Evolutionary conservation across 2,888 invertebrate species (phyloP).

Genomic region (Acanthopleura granulata): DNA sequence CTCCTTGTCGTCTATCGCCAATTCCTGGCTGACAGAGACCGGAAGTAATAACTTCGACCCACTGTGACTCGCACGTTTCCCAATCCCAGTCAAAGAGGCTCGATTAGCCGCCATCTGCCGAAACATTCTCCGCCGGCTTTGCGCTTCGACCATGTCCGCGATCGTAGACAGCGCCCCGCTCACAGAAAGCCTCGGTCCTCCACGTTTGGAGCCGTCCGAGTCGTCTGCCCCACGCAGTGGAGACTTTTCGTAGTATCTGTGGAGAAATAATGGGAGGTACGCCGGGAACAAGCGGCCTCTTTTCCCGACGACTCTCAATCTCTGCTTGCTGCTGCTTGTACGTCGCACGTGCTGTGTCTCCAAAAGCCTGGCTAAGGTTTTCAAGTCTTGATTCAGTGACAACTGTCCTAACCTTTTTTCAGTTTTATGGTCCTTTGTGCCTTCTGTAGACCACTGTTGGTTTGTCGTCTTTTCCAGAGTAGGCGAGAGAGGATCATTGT

Average conservation of each 20-base stretch:
- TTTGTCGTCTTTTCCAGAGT: too few species aligned
- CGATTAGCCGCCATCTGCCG: neutral
- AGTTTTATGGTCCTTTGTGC: too few species aligned
- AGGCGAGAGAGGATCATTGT: too few species aligned
- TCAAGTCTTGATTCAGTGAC: constrained; percentile 6
- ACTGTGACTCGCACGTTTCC: neutral
- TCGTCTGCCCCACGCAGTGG: neutral
- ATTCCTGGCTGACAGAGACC: too few species aligned
- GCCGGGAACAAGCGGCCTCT: neutral
- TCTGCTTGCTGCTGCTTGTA: neutral
- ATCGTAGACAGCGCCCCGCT: constrained; percentile 8
- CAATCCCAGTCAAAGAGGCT: neutral
- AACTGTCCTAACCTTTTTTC: neutral
- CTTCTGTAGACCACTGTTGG: too few species aligned
- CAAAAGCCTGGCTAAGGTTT: neutral
- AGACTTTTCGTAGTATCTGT: neutral
- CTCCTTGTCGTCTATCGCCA: too few species aligned
- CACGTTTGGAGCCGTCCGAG: neutral
- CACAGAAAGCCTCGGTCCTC: neutral
- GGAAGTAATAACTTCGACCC: too few species aligned
- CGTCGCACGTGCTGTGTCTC: neutral
- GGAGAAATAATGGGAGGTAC: neutral
- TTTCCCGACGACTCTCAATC: neutral
- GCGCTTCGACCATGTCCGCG: constrained; percentile 4
- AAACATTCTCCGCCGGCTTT: constrained; percentile 8